Evolutionary conservation across 2,113 vertebrate species (phyloP), one percentile per base, ranked within the genome.

Genomic region (Monopterus albus): DNA sequence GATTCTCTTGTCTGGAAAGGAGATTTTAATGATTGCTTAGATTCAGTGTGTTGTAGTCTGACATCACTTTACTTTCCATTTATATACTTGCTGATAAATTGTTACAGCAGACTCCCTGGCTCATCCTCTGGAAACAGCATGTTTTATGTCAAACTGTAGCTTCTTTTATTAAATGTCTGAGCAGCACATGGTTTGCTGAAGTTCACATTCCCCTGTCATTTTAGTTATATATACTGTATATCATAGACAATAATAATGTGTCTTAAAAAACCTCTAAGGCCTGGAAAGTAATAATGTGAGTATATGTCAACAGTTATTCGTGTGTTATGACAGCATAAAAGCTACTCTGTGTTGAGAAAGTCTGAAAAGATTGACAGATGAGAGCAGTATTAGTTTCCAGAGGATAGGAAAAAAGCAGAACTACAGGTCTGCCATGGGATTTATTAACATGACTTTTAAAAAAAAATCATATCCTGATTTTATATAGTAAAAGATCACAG

Each of bases 31-130:
- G 51, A 62, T 23, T 74, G 51, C 55, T 68, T 59, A 31, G 55
- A 76, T 66, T 47, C 35, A 31, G 31, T 58, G 57, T 33, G 50
- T 81, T 73, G 59, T 11, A 21, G 43, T 39, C 75, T 85, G 70
- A 87, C 75, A 75, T 87, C 78, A 78, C 50, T 42, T 31, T 2
- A 18, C 46, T 85, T 82, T 84, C 75, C 78, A 71, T 87, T 71
- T 73, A 75, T 75, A 52, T 18, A 53, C 10, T 10, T 2, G 17
- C n/a, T 51, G 61, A 58, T 74, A 35, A 68, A 73, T 58, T 36
- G 45, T 78, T 73, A 51, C 63, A 71, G 73, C 47, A 50, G 75
- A 69, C 10, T 3, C 29, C 5, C n/a, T 77, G 83, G 75, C 83
- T 81, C 58, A 65, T 79, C 67, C 42, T 62, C 71, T 74, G 79